These are phyloP conservation scores for Rhynchotus rufescens DNA, from an alignment of 2,797 vertebrate species.

Conservation along the genomic window DNA sequence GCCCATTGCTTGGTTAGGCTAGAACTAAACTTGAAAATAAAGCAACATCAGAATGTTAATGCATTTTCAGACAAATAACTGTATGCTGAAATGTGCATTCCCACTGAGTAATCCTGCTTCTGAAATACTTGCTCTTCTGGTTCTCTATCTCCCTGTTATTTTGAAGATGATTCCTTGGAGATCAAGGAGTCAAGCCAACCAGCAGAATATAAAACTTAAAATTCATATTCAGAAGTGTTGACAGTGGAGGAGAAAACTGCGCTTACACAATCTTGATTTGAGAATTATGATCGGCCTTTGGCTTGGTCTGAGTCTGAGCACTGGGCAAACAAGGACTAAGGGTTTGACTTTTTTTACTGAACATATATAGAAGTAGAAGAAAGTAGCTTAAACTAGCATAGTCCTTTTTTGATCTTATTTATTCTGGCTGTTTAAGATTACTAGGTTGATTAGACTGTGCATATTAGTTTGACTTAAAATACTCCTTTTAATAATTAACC, in stretches of 20 bases:
- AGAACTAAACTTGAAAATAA: not conserved
- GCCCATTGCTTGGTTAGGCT: not conserved
- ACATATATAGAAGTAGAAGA: not conserved
- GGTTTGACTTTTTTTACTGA: not conserved
- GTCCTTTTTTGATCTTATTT: not conserved
- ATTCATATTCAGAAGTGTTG: slow-evolving; percentile 19
- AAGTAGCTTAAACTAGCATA: rapidly evolving
- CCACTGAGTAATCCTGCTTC: slow-evolving; percentile 22
- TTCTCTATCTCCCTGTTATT: slow-evolving; percentile 36
- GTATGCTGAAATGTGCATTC: not conserved
- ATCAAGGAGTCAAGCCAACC: slow-evolving; percentile 36
- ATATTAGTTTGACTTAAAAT: not conserved
- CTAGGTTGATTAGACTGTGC: not conserved
- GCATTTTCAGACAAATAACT: slow-evolving; percentile 24
- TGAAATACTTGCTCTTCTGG: slow-evolving; percentile 36
- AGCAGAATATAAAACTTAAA: not conserved
- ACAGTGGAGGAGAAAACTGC: slow-evolving; percentile 22
- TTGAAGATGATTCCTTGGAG: not conserved
- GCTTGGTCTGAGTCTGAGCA: slow-evolving; percentile 3
- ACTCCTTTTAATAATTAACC: not conserved
- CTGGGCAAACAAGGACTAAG: not conserved
- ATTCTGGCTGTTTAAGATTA: not conserved
- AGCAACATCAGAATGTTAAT: not conserved
- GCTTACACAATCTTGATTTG: not conserved
- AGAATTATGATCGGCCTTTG: not conserved